Evolutionary conservation across 2,888 invertebrate genomes (phyloP).

Genomic region (Busseola fusca): DNA sequence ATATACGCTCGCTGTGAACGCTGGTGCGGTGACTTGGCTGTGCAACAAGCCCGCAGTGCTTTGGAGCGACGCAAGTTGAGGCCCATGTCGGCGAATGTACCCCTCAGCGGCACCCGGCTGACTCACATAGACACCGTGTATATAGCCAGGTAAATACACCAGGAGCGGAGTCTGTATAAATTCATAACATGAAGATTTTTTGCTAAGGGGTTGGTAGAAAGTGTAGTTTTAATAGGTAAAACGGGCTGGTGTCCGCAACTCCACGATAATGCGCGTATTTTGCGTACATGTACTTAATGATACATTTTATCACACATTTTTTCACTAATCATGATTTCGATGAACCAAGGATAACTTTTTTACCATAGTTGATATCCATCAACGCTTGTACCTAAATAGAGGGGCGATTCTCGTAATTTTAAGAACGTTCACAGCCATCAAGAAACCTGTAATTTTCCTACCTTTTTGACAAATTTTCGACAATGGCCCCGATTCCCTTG

Average conservation of each 20-base stretch:
- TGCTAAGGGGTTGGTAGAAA: not conserved
- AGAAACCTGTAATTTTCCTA: too few species aligned
- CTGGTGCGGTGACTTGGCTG: constrained; percentile 87
- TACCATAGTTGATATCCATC: not conserved
- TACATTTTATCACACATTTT: not conserved
- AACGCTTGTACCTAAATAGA: not conserved
- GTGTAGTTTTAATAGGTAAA: too few species aligned
- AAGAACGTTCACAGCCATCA: too few species aligned
- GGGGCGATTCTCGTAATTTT: too few species aligned
- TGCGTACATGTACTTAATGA: too few species aligned
- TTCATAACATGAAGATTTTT: not conserved
- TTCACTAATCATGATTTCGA: not conserved
- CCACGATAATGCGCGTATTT: too few species aligned
- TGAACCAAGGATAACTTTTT: not conserved
- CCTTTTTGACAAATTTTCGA: too few species aligned
- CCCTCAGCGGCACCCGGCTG: constrained; percentile 77
- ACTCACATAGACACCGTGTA: constrained; percentile 89
- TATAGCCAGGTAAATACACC: constrained; percentile 88
- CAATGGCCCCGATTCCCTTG: too few species aligned
- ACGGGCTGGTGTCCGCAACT: too few species aligned
- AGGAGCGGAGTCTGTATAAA: not conserved
- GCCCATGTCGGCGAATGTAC: constrained; percentile 71
- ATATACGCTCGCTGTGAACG: constrained; percentile 85
- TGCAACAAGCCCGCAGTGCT: constrained; percentile 81
- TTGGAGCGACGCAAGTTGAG: constrained; percentile 79